Conservation (phyloP, 2,113 vertebrate species). For the Neolamprologus toae region DNA sequence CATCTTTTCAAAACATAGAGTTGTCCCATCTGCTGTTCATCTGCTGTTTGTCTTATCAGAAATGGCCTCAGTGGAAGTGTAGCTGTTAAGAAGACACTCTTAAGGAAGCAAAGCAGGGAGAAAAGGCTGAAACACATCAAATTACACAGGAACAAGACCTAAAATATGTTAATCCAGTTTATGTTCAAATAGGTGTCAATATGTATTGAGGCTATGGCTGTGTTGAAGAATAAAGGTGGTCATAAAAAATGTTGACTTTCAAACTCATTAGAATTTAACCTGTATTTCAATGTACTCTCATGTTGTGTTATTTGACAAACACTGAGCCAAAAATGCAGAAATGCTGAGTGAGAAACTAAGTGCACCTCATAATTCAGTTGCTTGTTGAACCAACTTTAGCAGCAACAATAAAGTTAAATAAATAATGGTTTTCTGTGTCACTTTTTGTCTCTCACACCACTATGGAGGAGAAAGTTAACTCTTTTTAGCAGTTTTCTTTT, state of each 20-base stretch:
- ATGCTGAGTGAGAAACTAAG: not conserved
- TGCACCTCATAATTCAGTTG: not conserved
- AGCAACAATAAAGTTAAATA: not conserved
- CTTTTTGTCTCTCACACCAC: not conserved
- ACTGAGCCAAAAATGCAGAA: not conserved
- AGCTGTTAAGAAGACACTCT: not conserved
- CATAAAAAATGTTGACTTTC: not conserved
- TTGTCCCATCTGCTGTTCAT: not conserved
- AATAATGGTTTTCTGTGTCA: not conserved
- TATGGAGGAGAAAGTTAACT: not conserved
- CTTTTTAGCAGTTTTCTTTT: not conserved
- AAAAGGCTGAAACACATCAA: rapidly evolving
- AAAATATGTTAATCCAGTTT: not conserved
- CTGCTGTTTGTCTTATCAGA: not conserved
- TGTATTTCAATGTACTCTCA: not conserved
- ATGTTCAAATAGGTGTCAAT: not conserved
- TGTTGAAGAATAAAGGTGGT: not conserved
- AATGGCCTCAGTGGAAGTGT: not conserved
- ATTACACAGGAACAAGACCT: not conserved
- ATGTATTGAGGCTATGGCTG: not conserved
- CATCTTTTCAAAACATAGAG: not conserved
- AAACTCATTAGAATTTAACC: not conserved
- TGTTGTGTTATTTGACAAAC: not conserved
- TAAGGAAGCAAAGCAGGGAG: not conserved
- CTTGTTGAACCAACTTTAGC: not conserved